phyloP scores from a whole-genome alignment of 2,113 vertebrate species.

The Sturnira hondurensis region DNA sequence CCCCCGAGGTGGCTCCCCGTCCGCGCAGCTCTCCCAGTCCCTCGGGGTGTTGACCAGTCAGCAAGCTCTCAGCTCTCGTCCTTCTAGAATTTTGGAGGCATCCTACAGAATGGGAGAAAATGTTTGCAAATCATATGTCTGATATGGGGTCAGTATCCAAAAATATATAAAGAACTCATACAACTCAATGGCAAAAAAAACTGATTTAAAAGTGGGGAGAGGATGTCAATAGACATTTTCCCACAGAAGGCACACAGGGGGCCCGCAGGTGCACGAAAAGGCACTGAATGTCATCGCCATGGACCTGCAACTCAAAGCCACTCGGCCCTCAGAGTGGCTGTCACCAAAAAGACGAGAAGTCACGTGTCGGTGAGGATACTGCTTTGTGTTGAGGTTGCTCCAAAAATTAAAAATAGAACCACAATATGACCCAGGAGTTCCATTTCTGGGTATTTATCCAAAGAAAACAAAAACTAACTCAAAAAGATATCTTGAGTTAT shows the following conservation, averaged over 20 bases:
- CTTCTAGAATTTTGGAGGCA: background rate
- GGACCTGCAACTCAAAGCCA: background rate
- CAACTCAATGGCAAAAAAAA: background rate
- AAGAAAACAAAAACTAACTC: background rate
- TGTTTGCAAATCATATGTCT: background rate
- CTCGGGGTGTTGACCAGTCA: background rate
- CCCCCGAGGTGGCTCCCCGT: rapidly evolving
- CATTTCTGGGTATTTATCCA: background rate
- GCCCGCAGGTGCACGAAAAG: background rate
- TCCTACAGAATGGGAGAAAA: background rate
- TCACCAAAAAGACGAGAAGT: background rate
- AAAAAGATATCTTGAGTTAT: background rate
- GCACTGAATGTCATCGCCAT: background rate
- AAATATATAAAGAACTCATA: background rate
- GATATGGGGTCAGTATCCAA: background rate
- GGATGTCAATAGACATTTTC: background rate
- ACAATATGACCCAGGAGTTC: background rate
- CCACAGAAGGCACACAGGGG: background rate
- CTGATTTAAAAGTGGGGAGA: background rate
- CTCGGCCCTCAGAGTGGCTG: background rate
- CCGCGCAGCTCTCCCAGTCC: background rate
- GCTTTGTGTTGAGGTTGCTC: background rate
- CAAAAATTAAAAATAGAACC: background rate
- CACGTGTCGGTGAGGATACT: background rate
- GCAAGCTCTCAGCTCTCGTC: background rate